A percentile compares a stretch with the other conserved stretches of the same genome.
phyloP scores from a whole-genome alignment of 1,140 invertebrate genomes.

The Cylas formicarius region DNA sequence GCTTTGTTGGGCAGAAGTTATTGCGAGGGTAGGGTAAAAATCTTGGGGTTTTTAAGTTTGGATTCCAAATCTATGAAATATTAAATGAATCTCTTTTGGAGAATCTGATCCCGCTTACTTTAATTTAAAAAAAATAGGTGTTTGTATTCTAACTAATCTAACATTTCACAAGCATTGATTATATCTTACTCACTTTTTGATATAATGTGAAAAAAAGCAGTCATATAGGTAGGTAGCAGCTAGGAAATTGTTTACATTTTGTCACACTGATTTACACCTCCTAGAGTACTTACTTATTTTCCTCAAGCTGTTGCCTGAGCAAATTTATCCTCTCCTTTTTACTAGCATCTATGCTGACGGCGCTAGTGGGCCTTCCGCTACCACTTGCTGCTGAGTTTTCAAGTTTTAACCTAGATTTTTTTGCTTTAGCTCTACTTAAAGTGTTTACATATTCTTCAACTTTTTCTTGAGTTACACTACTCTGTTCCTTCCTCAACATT shows the following conservation, averaged over 20 bases:
- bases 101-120: too few species aligned
- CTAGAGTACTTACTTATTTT: slow-evolving; percentile 41
- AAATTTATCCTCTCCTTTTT: slow-evolving; percentile 46
- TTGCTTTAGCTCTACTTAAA: slow-evolving; percentile 35
- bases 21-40: too few species aligned
- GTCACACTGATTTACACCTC: not conserved
- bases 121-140: too few species aligned
- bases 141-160: too few species aligned
- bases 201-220: too few species aligned
- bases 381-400: slow-evolving; percentile 15
- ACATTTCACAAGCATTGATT: too few species aligned
- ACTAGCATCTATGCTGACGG: slow-evolving; percentile 30
- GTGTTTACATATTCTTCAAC: slow-evolving; percentile 40
- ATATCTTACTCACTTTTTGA: too few species aligned
- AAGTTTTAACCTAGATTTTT: slow-evolving; percentile 29
- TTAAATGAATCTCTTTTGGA: too few species aligned
- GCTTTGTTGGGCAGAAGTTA: too few species aligned
- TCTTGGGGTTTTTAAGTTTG: too few species aligned
- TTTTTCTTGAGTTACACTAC: slow-evolving; percentile 37
- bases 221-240: not conserved
- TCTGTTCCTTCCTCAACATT: slow-evolving; percentile 41
- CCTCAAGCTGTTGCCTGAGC: slow-evolving; percentile 45
- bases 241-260: not conserved
- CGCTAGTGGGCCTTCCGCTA: slow-evolving; percentile 13
- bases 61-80: too few species aligned